Base-by-base conservation (phyloP, 2,797 vertebrate genomes). In the Gambusia yucatana region DNA sequence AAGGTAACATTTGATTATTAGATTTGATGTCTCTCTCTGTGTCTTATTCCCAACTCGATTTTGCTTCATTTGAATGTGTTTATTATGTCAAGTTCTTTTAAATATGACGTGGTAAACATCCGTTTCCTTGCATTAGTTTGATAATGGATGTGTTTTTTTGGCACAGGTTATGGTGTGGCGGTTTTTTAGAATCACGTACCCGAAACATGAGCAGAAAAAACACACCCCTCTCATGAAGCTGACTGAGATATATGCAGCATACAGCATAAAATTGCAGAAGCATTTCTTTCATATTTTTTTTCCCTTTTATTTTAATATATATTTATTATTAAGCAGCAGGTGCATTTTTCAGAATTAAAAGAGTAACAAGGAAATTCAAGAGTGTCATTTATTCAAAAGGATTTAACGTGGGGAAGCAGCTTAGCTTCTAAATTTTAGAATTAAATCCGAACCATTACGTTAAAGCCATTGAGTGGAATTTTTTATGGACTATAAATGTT, bases 1-100 rank as follows among this genome's bases (percentile, higher is more conserved):
- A 93, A 95, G 97, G 96, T 97, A 91, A 16, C 46, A 47, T 47
- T 47, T 47, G 14, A 46, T 46, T 44, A 3, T 44, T 44, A 11
- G 41, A 65, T 78, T 78, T 33, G 39, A 6, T 65, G 61, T 1
- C 25, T 57, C 57, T 59, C 6, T 8, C 0, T 39, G 22, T n/a
- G 9, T 71, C 3, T 61, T 13, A 13, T 50, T 44, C 43, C 6
- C 6, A 72, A 65, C 0, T 59, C 48, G 3, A 30, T 22, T 65
- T 57, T 44, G 22, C 7, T 41, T 52, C 10, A 43, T 13, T 14
- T 33, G 1, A 36, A 63, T 17, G 59, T 17, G 59, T 63, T 65
- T 65, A 25, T 65, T 41, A 25, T 5, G 20, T 67, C 63, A 41
- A 11, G 55, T 25, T 25, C 3, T 25, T 67, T 41, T 25, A 13